Evolutionary conservation across 2,797 vertebrate species (phyloP).

Genomic region (Notamacropus eugenii): DNA sequence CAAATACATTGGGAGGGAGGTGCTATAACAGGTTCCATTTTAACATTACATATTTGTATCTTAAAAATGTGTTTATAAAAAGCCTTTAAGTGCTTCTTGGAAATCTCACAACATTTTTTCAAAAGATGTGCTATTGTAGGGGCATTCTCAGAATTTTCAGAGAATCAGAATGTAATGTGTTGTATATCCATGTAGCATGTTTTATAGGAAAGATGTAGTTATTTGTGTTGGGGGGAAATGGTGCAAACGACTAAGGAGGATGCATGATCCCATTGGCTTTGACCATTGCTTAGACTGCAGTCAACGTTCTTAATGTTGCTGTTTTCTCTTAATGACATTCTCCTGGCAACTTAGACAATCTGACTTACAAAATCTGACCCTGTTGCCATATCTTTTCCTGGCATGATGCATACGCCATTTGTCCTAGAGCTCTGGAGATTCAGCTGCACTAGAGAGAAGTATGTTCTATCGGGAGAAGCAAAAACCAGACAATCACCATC

Average conservation of each 20-base stretch:
- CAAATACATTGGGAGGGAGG: conserved; percentile 47
- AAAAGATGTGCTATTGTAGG: conserved; percentile 50
- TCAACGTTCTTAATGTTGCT: conserved; percentile 27
- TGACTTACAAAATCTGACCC: neutral
- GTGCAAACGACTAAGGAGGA: conserved; percentile 66
- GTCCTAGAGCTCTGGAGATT: neutral
- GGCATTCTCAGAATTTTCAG: conserved; percentile 57
- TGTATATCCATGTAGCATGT: conserved; percentile 57
- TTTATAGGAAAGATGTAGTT: conserved; percentile 67
- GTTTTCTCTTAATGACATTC: conserved; percentile 45
- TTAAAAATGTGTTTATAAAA: conserved; percentile 58
- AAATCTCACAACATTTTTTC: conserved; percentile 60
- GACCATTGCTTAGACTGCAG: conserved; percentile 58
- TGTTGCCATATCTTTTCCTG: neutral
- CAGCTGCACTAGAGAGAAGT: neutral
- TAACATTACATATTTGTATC: conserved; percentile 57
- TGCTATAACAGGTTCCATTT: conserved; percentile 24
- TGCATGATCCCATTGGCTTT: conserved; percentile 50
- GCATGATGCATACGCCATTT: neutral
- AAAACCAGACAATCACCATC: neutral
- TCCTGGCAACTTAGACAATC: neutral
- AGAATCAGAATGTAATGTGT: conserved; percentile 49
- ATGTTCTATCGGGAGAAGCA: neutral
- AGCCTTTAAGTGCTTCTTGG: conserved; percentile 52
- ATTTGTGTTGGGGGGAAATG: conserved; percentile 20